A percentile compares a stretch with the other conserved stretches of the same genome.
Evolutionary conservation across 2,797 vertebrate species (phyloP).

Genomic region (Esox lucius): DNA sequence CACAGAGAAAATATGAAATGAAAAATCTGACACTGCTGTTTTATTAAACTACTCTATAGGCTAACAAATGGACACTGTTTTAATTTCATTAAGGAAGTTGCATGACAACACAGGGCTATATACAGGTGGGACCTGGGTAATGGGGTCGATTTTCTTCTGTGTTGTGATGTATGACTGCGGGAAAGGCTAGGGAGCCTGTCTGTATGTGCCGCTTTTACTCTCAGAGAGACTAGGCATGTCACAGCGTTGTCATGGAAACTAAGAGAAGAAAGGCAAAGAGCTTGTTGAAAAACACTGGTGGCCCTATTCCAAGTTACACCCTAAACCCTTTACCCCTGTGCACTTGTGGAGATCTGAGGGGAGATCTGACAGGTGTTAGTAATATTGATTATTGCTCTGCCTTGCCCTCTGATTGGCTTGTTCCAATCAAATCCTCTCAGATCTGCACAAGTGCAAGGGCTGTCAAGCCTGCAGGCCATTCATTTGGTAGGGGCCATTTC

Average conservation of each 20-base stretch:
- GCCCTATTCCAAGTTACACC: no score
- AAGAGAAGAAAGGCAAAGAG: conserved; percentile 71
- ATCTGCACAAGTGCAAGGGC: no score
- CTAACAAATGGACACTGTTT: neutral
- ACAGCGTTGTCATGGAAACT: conserved; percentile 81
- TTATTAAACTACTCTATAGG: neutral
- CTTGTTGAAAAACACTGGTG: conserved; percentile 65
- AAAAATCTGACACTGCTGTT: neutral
- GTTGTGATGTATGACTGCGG: conserved; percentile 21
- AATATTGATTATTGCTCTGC: no score
- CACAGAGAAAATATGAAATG: neutral
- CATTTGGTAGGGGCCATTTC: conserved; percentile 75
- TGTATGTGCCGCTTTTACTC: conserved; percentile 56
- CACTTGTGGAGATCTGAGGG: no score
- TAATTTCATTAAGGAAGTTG: neutral
- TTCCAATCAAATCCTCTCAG: no score
- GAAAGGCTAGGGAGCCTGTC: conserved; percentile 48
- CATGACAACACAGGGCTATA: neutral
- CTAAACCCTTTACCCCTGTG: no score
- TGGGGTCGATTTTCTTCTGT: conserved; percentile 9
- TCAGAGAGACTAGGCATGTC: conserved; percentile 68
- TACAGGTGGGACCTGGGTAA: neutral
- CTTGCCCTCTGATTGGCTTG: no score
- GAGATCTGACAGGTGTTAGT: no score
- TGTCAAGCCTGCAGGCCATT: conserved; percentile 30